Percentiles rank a stretch among this genome's conserved stretches.
These are phyloP conservation scores for Platysternon megacephalum DNA, from an alignment of 2,113 vertebrate species.

Conservation along the genomic window DNA sequence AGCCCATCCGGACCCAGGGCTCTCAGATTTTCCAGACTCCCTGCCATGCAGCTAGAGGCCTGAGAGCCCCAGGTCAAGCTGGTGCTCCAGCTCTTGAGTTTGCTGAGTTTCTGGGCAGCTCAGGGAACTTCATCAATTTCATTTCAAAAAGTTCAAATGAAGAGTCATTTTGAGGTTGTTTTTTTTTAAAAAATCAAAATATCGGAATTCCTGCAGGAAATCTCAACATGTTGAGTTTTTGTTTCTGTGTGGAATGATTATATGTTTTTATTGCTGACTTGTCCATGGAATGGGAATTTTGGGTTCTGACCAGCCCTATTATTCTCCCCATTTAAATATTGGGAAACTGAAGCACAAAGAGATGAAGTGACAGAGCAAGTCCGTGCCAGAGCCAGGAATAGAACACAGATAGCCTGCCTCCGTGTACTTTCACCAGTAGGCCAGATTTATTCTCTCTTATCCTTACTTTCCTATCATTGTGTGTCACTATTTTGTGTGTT, in stretches of 20 bases:
- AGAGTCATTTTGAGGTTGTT: too few relatives aligned
- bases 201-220: background rate
- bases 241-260: accelerated
- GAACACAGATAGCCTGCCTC: background rate
- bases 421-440: background rate
- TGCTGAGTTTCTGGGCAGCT: background rate
- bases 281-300: background rate
- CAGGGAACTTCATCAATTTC: background rate
- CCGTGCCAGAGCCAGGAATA: background rate
- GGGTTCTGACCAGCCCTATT: background rate
- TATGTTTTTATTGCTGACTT: background rate
- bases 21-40: background rate
- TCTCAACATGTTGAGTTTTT: background rate
- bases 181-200: background rate
- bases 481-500: background rate
- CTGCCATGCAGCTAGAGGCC: background rate
- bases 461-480: background rate
- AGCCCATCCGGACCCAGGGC: background rate
- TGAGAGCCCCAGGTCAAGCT: background rate
- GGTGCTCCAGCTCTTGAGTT: too few relatives aligned
- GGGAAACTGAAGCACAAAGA: slow-evolving; percentile 2
- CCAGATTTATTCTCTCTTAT: background rate
- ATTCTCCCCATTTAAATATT: slow-evolving; percentile 29
- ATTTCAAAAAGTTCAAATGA: background rate
- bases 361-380: background rate